Evolutionary conservation across 2,797 vertebrate species (phyloP).

Genomic region (Cheracebus regulus): DNA sequence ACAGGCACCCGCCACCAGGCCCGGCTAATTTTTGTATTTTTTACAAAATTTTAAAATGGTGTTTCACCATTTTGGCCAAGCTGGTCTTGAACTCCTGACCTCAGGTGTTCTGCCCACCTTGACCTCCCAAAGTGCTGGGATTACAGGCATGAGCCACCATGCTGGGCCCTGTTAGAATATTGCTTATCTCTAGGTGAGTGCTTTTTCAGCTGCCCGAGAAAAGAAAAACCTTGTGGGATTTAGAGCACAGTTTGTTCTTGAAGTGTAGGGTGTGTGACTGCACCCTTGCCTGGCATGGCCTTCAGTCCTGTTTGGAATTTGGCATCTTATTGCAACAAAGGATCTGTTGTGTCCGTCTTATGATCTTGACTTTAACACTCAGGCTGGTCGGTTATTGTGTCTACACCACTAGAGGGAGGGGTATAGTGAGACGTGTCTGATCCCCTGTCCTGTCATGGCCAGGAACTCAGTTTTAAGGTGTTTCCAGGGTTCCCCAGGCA

Average conservation of each 20-base stretch:
- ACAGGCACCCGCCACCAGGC: not conserved
- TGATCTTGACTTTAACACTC: not conserved
- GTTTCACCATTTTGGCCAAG: not conserved
- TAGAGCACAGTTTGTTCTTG: not conserved
- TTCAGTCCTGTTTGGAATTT: not conserved
- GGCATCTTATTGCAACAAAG: not conserved
- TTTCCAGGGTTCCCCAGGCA: not conserved
- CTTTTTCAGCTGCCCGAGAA: not conserved
- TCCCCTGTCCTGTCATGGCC: too few relatives aligned
- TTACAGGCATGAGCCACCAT: fast-evolving
- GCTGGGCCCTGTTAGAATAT: fast-evolving
- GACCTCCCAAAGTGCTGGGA: not conserved
- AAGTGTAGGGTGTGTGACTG: not conserved
- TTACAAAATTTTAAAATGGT: too few relatives aligned
- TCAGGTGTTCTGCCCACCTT: not conserved
- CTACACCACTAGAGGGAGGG: not conserved
- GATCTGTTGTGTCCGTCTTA: not conserved
- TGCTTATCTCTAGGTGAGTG: not conserved
- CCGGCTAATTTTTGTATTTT: not conserved
- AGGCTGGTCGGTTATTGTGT: not conserved
- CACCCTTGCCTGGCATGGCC: not conserved
- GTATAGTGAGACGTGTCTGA: not conserved
- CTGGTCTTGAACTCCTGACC: not conserved
- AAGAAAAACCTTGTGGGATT: not conserved
- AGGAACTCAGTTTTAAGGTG: not conserved